phyloP scores from a whole-genome alignment of 2,113 vertebrate genomes.

The Laterallus jamaicensis region DNA sequence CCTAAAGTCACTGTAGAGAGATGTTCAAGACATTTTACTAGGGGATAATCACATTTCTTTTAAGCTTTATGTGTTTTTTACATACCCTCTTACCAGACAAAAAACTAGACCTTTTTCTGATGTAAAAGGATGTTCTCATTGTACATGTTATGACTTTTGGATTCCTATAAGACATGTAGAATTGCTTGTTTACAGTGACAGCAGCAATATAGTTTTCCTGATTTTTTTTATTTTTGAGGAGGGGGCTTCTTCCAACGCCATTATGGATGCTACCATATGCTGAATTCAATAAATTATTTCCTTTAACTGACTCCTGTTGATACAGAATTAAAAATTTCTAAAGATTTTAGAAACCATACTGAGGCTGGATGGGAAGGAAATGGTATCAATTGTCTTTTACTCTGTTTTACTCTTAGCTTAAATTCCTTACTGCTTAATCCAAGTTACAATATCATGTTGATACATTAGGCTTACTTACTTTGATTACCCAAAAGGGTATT shows the following conservation, averaged over 20 bases:
- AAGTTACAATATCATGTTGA: not conserved
- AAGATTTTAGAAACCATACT: not conserved
- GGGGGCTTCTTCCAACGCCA: not conserved
- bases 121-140: not conserved
- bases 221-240: not conserved
- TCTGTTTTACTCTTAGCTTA: not conserved
- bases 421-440: not conserved
- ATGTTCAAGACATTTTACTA: not conserved
- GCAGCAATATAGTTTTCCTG: not conserved
- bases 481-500: not conserved
- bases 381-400: not conserved
- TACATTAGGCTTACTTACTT: not conserved
- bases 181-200: not conserved
- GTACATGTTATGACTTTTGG: not conserved
- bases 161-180: not conserved
- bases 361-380: not conserved
- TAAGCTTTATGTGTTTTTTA: not conserved
- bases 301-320: not conserved
- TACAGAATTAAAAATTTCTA: not conserved
- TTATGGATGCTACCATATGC: accelerated
- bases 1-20: not conserved
- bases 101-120: not conserved
- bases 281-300: not conserved
- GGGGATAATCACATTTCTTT: not conserved
- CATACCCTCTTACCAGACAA: not conserved